phyloP scores from a whole-genome alignment of 2,113 vertebrate species.

The Rousettus leschenaultii region DNA sequence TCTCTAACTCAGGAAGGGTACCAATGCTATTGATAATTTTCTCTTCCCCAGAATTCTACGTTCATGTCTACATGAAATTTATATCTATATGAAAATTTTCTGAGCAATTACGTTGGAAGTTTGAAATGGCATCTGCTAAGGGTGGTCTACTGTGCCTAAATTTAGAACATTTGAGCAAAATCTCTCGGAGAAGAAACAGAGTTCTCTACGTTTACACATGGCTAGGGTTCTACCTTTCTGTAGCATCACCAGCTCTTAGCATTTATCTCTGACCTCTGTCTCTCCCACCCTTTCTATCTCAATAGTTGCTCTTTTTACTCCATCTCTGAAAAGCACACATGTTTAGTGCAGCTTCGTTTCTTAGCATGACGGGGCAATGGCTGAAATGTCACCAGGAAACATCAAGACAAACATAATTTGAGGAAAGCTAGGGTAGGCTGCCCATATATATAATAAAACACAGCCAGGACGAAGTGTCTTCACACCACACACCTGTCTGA shows the following conservation, averaged over 20 bases:
- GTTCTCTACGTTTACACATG: accelerated
- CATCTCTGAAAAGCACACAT: neutral
- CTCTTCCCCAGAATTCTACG: neutral
- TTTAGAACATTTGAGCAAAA: neutral
- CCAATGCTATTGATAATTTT: neutral
- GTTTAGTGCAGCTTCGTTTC: neutral
- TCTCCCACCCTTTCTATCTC: neutral
- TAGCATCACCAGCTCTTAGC: neutral
- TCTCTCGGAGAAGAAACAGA: neutral
- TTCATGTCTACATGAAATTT: neutral
- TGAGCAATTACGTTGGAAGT: neutral
- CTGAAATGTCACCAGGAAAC: neutral
- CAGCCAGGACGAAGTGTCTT: neutral
- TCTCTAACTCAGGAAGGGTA: neutral
- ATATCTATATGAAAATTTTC: neutral
- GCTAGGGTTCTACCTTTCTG: neutral
- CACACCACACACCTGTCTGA: neutral
- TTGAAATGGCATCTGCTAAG: neutral
- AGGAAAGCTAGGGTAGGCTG: neutral
- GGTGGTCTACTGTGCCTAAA: neutral
- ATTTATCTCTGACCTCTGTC: neutral
- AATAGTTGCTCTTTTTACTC: neutral
- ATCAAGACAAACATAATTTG: neutral
- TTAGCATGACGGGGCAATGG: neutral
- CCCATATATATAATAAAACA: neutral